Evolutionary conservation across 2,113 vertebrate species (phyloP), one percentile per base, ranked within the genome.

Genomic region (Emydura subglobosa): DNA sequence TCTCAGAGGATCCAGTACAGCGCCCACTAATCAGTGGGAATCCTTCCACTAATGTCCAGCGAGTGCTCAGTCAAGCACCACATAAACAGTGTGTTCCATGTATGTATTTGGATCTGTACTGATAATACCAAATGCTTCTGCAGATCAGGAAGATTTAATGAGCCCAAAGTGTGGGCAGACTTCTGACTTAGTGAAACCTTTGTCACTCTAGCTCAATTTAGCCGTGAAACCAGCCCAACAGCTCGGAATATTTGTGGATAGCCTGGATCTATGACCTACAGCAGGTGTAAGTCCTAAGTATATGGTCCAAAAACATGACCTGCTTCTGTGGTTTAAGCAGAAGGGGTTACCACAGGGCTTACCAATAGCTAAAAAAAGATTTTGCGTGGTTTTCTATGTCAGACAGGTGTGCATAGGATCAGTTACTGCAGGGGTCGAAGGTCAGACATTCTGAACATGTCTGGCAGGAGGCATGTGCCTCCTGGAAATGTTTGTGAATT

Each of bases 361-460:
- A 82, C 93, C 83, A 91, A 83, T 61, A 54, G 95, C 97, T 98
- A 98, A 97, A 98, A 98, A 98, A 97, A 97, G 97, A 94, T 4
- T 25, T 54, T 83, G 82, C 21, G 81, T 85, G 91, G 89, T 92
- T 87, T 83, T 90, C 31, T 47, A 2, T 86, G 79, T 19, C 57
- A 84, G 97, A 97, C 97, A 97, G 98, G 97, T 98, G 98, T 91
- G 96, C 51, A 0, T 4, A 0, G 90, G 96, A 95, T 96, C 90
- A 49, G 93, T 72, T 97, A 97, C 65, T 95, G 1, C 5, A 49
- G 31, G 95, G 94, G 94, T 90, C 10, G 22, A 88, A 51, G 80
- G 85, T n/a, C 91, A 83, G 16, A 44, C 85, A 92, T 88, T 54
- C 55, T 21, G 90, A 91, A 94, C 57, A 65, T 68, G 89, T 92